These are phyloP conservation scores for Leptinotarsa tumamoca DNA, from an alignment of 2,888 invertebrate genomes.

Conservation along the genomic window DNA sequence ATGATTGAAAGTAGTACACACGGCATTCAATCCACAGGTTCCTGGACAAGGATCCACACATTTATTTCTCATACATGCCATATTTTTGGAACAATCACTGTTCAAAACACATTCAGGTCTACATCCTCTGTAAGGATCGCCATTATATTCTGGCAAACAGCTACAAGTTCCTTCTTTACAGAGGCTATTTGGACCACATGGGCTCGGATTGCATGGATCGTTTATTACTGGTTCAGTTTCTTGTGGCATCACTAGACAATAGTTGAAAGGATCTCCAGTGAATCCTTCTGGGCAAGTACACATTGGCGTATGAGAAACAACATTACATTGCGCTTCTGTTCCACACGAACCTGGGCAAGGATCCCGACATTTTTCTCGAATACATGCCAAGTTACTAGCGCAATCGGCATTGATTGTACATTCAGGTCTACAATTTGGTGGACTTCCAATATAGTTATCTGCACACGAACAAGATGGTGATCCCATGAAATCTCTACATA, in stretches of 20 bases:
- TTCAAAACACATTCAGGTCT: slow-evolving; percentile 84
- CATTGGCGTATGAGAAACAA: slow-evolving; percentile 81
- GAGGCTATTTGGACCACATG: slow-evolving; percentile 76
- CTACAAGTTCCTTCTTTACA: slow-evolving; percentile 76
- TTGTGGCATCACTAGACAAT: slow-evolving; percentile 71
- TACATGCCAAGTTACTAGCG: slow-evolving; percentile 77
- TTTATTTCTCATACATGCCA: slow-evolving; percentile 80
- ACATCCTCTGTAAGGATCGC: slow-evolving; percentile 81
- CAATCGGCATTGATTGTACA: slow-evolving; percentile 83
- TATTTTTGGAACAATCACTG: slow-evolving; percentile 77
- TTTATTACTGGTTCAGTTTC: slow-evolving; percentile 63
- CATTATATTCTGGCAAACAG: slow-evolving; percentile 78
- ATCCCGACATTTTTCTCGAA: slow-evolving; percentile 79
- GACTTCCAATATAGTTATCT: slow-evolving; percentile 77
- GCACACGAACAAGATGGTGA: slow-evolving; percentile 81
- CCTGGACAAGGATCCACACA: slow-evolving; percentile 81
- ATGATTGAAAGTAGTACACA: slow-evolving; percentile 72
- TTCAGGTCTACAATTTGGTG: slow-evolving; percentile 83
- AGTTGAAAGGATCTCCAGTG: slow-evolving; percentile 82
- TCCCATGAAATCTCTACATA: slow-evolving; percentile 76
- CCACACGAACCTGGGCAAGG: slow-evolving; percentile 86
- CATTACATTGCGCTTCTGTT: slow-evolving; percentile 77
- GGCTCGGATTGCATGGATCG: slow-evolving; percentile 81
- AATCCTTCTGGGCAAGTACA: slow-evolving; percentile 80
- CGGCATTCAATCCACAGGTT: slow-evolving; percentile 73